Conservation (phyloP, 1,140 invertebrate genomes). For the Arctopsyche grandis region DNA sequence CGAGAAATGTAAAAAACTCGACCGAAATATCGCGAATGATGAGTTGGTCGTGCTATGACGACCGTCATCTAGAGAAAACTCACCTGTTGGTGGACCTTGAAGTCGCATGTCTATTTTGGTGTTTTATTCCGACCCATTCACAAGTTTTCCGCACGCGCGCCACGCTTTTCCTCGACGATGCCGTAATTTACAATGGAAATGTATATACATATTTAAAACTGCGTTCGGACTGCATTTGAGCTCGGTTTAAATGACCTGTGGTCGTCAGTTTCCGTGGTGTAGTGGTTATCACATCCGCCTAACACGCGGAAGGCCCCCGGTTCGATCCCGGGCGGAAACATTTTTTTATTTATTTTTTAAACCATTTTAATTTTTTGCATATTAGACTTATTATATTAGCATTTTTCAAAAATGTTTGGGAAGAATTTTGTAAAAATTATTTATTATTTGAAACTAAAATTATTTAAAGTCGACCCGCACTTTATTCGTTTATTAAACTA, state of each 20-base stretch:
- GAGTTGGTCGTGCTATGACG: background rate
- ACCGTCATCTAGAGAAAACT: constrained; percentile 10
- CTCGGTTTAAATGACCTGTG: background rate
- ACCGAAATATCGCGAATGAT: constrained; percentile 3
- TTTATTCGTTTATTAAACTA: background rate
- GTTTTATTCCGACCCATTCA: constrained; percentile 9
- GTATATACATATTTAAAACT: no score
- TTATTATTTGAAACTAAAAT: no score
- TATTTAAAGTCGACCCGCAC: background rate
- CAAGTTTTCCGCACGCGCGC: constrained; percentile 7
- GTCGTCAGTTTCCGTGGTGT: constrained; percentile 57
- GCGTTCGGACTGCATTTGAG: background rate
- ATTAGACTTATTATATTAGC: background rate
- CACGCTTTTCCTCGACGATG: background rate
- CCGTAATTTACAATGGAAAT: no score
- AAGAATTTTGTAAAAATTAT: background rate
- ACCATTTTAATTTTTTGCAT: background rate
- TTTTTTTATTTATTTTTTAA: constrained; percentile 26
- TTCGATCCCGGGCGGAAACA: constrained; percentile 69
- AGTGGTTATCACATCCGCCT: constrained; percentile 73
- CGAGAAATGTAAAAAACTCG: constrained; percentile 5
- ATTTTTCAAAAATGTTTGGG: no score
- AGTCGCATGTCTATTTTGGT: constrained; percentile 10
- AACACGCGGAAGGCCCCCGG: constrained; percentile 72
- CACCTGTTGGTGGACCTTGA: constrained; percentile 29